Base-by-base conservation (phyloP, 2,113 vertebrate genomes). In the Phyllopteryx taeniolatus region DNA sequence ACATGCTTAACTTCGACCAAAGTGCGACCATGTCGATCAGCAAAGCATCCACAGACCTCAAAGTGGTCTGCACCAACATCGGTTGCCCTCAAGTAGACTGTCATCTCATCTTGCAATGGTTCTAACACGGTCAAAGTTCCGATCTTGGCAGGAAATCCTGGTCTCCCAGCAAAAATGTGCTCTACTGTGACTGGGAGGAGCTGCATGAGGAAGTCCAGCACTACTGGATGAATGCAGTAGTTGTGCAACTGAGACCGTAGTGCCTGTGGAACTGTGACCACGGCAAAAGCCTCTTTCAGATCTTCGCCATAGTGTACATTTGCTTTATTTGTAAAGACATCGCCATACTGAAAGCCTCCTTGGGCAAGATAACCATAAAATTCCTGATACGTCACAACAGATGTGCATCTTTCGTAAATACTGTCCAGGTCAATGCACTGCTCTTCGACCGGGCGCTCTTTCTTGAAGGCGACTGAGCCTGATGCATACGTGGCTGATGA, bases 161-260 rank as follows among this genome's bases (percentile, higher is more conserved):
- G 76, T 68, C 85, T 86, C 22, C 85, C 86, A 39, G 77, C 78
- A 42, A 87, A 85, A 0, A 65, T 70, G 60, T 79, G 68, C 13
- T 82, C 75, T 4, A 87, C 86, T 66, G 93, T 74, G 49, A 92
- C 77, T 56, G 88, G 80, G 0, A 87, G 81, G 86, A 95, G 92
- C 79, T 96, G 94, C 86, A 96, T 87, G 27, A 95, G 84, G 62
- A 89, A 94, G 79, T 95, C 95, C 0, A 96, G 84, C 68, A 96
- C 73, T 57, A 96, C 91, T 49, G 94, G 95, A 65, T 96, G 94
- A 76, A 95, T 89, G 43, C 73, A 91, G 79, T 94, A 94, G 63
- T 92, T 91, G 77, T 94, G 80, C 81, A 95, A 86, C 66, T 95
- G 87, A 68, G 77, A 68, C 39, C 53, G 0, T 0, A 91, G 84